Conservation (phyloP, 2,888 invertebrate species). For the Plagiodera versicolora region DNA sequence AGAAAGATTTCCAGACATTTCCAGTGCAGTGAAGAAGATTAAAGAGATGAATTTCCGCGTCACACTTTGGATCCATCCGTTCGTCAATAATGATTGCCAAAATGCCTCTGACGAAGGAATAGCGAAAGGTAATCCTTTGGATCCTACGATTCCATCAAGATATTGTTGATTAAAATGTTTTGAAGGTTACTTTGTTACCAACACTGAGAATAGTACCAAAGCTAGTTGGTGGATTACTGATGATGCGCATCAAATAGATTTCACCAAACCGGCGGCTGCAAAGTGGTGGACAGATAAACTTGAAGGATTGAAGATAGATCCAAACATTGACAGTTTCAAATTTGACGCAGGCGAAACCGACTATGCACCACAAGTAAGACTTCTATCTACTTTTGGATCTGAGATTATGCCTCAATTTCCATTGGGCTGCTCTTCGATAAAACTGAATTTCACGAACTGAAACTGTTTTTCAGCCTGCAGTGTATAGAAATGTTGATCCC, state of each 20-base stretch:
- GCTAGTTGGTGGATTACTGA: slow-evolving; percentile 59
- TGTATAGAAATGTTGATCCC: slow-evolving; percentile 54
- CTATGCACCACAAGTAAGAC: slow-evolving; percentile 67
- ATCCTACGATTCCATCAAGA: too few species aligned
- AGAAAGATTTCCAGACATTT: slow-evolving; percentile 65
- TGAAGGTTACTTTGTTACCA: slow-evolving; percentile 58
- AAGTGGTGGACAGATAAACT: slow-evolving; percentile 61
- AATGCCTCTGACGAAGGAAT: slow-evolving; percentile 29
- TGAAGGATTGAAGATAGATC: slow-evolving; percentile 59
- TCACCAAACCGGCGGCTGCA: slow-evolving; percentile 69
- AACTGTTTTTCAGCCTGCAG: slow-evolving; percentile 29
- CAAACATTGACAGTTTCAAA: slow-evolving; percentile 74
- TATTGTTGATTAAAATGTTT: too few species aligned
- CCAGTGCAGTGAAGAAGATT: slow-evolving; percentile 62
- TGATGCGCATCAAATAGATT: slow-evolving; percentile 67
- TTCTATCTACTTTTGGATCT: too few species aligned
- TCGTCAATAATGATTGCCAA: slow-evolving; percentile 72
- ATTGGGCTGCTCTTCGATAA: too few species aligned
- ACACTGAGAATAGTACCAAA: slow-evolving; percentile 56
- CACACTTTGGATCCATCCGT: slow-evolving; percentile 85
- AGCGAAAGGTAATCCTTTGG: slow-evolving; percentile 27
- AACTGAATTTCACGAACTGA: too few species aligned
- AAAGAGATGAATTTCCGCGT: slow-evolving; percentile 71
- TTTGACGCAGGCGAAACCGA: slow-evolving; percentile 81
- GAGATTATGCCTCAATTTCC: too few species aligned